Conservation (phyloP, 2,888 invertebrate species). For the Dasysyrphus tricinctus region DNA sequence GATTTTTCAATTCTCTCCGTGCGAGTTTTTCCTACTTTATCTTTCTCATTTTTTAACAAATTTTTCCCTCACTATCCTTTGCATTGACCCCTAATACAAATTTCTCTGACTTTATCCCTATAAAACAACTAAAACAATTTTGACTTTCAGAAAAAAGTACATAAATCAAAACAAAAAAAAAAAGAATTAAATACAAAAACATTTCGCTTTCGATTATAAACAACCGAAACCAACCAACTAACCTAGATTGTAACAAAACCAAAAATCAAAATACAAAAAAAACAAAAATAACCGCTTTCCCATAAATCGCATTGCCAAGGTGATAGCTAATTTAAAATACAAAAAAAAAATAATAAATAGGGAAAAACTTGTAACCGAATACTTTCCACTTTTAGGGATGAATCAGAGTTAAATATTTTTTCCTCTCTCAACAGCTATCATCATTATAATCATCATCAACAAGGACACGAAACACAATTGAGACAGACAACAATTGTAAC, state of each 20-base stretch:
- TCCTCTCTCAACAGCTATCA: constrained; percentile 33
- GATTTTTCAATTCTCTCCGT: too few species aligned
- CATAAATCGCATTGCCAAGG: constrained; percentile 74
- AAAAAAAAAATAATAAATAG: constrained; percentile 13
- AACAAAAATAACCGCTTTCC: constrained; percentile 62
- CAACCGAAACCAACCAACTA: constrained; percentile 36
- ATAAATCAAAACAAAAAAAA: constrained; percentile 13
- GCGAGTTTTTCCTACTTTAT: too few species aligned
- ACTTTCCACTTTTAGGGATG: constrained; percentile 44
- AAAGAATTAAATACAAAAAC: constrained; percentile 53
- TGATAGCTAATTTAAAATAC: constrained; percentile 67
- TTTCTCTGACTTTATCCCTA: constrained; percentile 19
- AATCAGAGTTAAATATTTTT: constrained; percentile 37
- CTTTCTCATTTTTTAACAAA: background rate
- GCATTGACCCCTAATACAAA: background rate
- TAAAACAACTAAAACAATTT: background rate
- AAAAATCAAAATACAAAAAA: constrained; percentile 31
- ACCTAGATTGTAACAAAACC: constrained; percentile 39
- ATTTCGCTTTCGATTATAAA: constrained; percentile 64
- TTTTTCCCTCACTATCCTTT: background rate
- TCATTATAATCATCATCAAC: constrained; percentile 66
- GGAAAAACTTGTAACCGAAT: constrained; percentile 61
- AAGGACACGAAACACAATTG: constrained; percentile 59
- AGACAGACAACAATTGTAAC: constrained; percentile 46
- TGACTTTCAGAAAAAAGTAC: constrained; percentile 16